Conservation (phyloP, 2,113 vertebrate genomes). For the Calonectris borealis region DNA sequence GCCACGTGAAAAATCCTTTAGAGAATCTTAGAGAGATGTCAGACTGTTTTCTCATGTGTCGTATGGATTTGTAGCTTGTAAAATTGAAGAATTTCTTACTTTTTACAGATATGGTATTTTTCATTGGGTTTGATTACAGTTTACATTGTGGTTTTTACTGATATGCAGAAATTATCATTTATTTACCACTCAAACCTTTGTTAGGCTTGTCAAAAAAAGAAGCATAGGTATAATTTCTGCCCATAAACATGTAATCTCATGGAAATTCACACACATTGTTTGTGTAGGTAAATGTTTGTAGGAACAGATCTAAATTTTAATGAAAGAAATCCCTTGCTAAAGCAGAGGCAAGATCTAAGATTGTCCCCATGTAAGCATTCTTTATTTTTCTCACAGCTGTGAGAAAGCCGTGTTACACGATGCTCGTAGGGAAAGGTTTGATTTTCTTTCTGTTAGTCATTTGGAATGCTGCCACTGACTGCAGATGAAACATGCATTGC, state of each 20-base stretch:
- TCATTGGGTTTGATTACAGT: neutral
- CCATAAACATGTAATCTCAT: neutral
- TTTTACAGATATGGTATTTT: neutral
- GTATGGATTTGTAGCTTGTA: neutral
- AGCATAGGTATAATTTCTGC: neutral
- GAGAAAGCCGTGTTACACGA: neutral
- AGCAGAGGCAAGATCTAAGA: neutral
- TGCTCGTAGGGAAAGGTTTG: neutral
- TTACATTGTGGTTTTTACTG: neutral
- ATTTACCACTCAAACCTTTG: neutral
- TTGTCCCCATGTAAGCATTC: neutral
- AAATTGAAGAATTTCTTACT: neutral
- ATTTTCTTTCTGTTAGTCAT: neutral
- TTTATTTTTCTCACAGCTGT: neutral
- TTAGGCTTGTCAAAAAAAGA: neutral
- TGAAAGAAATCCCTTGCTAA: neutral
- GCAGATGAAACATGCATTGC: neutral
- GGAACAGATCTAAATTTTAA: neutral
- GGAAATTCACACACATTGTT: neutral
- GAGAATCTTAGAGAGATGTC: neutral
- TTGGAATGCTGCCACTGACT: constrained; percentile 22
- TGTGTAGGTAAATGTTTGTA: neutral
- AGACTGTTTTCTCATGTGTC: neutral
- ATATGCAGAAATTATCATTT: neutral
- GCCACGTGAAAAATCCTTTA: neutral